A percentile compares a stretch with the other conserved stretches of the same genome.
These are phyloP conservation scores for Drosophila subsilvestris DNA, from an alignment of 2,888 invertebrate species.

Conservation along the genomic window DNA sequence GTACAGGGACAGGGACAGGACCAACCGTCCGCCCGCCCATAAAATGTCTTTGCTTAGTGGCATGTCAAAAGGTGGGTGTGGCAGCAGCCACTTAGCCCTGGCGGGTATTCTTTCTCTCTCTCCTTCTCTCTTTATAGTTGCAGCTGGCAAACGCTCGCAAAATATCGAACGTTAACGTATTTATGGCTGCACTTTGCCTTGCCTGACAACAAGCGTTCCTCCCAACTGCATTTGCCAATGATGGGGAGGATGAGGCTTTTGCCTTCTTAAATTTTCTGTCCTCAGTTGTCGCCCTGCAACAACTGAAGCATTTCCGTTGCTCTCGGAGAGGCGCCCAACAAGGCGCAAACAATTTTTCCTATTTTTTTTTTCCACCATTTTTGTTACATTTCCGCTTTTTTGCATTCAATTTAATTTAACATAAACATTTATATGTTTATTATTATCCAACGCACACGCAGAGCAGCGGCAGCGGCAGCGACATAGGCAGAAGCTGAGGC, in stretches of 20 bases:
- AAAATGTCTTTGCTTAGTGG: slow-evolving; percentile 34
- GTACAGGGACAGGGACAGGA: not conserved
- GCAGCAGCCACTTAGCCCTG: slow-evolving; percentile 68
- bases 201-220: slow-evolving; percentile 53
- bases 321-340: slow-evolving; percentile 52
- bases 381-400: slow-evolving; percentile 76
- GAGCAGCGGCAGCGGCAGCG: slow-evolving; percentile 11
- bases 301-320: slow-evolving; percentile 55
- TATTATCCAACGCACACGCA: slow-evolving; percentile 55
- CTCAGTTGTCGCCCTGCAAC: slow-evolving; percentile 28
- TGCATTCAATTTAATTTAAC: slow-evolving; percentile 78
- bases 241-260: not conserved
- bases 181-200: slow-evolving; percentile 71
- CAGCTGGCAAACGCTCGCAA: slow-evolving; percentile 59
- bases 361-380: slow-evolving; percentile 51
- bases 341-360: slow-evolving; percentile 59
- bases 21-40: slow-evolving; percentile 13
- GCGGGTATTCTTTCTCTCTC: slow-evolving; percentile 18
- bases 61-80: slow-evolving; percentile 26
- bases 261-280: slow-evolving; percentile 60
- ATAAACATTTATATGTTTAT: slow-evolving; percentile 77
- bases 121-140: slow-evolving; percentile 36
- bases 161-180: slow-evolving; percentile 74
- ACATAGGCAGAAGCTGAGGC: not conserved
- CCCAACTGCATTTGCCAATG: slow-evolving; percentile 41